Conservation (phyloP, 2,888 invertebrate genomes). For the Platerodrilus igneus region DNA sequence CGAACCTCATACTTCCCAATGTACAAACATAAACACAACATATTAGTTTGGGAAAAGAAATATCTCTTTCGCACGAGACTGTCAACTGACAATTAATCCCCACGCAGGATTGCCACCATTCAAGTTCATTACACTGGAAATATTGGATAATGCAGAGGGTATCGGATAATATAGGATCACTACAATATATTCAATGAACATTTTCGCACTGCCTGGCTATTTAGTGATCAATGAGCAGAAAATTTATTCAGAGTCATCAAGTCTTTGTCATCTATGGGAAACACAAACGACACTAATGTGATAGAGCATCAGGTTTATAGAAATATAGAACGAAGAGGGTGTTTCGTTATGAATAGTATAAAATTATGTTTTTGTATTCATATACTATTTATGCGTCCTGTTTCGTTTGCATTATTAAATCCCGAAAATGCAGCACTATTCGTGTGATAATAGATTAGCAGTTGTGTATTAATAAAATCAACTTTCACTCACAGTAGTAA, state of each 20-base stretch:
- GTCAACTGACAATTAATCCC: conserved; percentile 34
- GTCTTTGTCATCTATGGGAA: conserved; percentile 34
- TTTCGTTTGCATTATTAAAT: no score
- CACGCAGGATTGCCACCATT: conserved; percentile 34
- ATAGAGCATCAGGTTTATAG: conserved; percentile 18
- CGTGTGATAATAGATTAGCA: no score
- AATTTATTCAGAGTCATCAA: conserved; percentile 42
- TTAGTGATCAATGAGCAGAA: conserved; percentile 46
- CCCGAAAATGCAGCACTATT: no score
- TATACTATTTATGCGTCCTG: no score
- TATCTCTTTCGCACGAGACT: conserved; percentile 17
- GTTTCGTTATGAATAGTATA: conserved; percentile 5
- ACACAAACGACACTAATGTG: conserved; percentile 23
- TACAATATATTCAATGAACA: conserved; percentile 35
- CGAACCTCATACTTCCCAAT: no score
- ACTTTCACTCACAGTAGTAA: no score
- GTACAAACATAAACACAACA: no score
- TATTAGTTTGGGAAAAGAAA: no score
- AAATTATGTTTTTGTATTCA: conserved; percentile 5
- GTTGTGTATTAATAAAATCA: no score
- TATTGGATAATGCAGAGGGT: conserved; percentile 35
- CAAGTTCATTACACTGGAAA: conserved; percentile 38
- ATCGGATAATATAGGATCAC: conserved; percentile 32
- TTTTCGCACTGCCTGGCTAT: conserved; percentile 42
- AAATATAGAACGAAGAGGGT: conserved; percentile 14